Evolutionary conservation across 2,113 vertebrate genomes (phyloP), one percentile per base, ranked within the genome.

Genomic region (Gallinago undulata): DNA sequence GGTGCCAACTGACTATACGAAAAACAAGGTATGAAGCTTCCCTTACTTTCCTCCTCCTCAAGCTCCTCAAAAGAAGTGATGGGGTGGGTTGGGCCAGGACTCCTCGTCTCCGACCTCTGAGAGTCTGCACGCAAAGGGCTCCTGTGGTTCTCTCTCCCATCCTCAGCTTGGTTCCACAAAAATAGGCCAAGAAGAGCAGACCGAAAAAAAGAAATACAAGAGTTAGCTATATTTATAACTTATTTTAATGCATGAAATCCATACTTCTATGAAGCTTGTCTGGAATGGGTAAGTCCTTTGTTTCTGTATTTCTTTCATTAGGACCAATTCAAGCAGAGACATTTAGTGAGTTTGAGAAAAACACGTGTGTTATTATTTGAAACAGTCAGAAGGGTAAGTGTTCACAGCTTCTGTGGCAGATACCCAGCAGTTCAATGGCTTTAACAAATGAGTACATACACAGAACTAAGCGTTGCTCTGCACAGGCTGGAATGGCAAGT

Each of bases 41-140:
- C 53, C 99, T 98, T 98, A 99, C 99, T 97, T 97, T 99, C 99
- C 84, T 99, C 99, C 92, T 99, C 99, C 22, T 98, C 98, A 0
- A 95, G 89, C 33, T 99, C 99, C 13, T 99, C 99, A 9, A 98
- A 87, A 37, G 97, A 95, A 64, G 96, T 84, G 25, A 94, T 15
- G 13, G 97, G 95, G 4, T 88, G 82, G 53, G 59, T 68, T 79
- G 89, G 88, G 39, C 83, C 89, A 77, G 96, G 50, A 56, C 63
- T 87, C 64, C 96, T 97, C 0, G 66, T 93, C 37, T 98, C 98
- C 1, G 97, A 85, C 95, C 97, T 97, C 41, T 97, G 97, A 23
- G 94, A 68, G 47, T 96, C 94, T 59, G 55, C 51, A 6, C 97
- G 97, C 7, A 97, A 95, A 53, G 97, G 97, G 60, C 92, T 93